Evolutionary conservation across 2,888 invertebrate species (phyloP).

Genomic region (Branchinecta sandiegonensis): DNA sequence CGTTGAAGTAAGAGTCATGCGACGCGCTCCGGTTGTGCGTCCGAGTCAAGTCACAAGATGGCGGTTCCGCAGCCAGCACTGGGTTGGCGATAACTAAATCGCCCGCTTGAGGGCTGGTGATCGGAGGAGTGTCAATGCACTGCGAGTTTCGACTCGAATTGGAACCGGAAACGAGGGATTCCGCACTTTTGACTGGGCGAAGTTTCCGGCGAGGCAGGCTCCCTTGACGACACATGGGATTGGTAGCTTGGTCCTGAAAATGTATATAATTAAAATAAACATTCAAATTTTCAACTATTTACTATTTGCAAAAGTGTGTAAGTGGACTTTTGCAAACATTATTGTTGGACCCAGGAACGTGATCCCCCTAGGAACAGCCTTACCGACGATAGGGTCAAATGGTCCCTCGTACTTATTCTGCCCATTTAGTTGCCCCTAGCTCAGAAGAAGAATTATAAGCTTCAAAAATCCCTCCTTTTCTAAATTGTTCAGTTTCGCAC

Average conservation of each 20-base stretch:
- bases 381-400: too few relatives aligned
- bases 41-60: conserved; percentile 24
- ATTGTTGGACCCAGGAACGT: too few relatives aligned
- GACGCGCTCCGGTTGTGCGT: conserved; percentile 51
- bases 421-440: too few relatives aligned
- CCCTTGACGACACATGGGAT: conserved; percentile 28
- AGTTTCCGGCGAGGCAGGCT: conserved; percentile 36
- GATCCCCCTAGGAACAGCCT: too few relatives aligned
- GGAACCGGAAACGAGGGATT: conserved; percentile 43
- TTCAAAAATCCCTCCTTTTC: too few relatives aligned
- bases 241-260: background rate
- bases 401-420: too few relatives aligned
- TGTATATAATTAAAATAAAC: background rate
- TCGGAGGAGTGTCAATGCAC: conserved; percentile 25
- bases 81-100: conserved; percentile 15
- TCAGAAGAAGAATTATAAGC: too few relatives aligned
- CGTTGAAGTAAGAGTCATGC: conserved; percentile 71
- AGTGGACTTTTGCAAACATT: too few relatives aligned
- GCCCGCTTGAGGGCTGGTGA: conserved; percentile 20
- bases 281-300: background rate
- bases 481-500: too few relatives aligned
- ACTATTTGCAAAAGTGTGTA: too few relatives aligned
- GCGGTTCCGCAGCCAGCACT: background rate
- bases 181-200: conserved; percentile 54
- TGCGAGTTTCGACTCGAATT: conserved; percentile 30